Evolutionary conservation across 2,797 vertebrate species (phyloP), one percentile per base, ranked within the genome.

Genomic region (Clarias platycephalus): DNA sequence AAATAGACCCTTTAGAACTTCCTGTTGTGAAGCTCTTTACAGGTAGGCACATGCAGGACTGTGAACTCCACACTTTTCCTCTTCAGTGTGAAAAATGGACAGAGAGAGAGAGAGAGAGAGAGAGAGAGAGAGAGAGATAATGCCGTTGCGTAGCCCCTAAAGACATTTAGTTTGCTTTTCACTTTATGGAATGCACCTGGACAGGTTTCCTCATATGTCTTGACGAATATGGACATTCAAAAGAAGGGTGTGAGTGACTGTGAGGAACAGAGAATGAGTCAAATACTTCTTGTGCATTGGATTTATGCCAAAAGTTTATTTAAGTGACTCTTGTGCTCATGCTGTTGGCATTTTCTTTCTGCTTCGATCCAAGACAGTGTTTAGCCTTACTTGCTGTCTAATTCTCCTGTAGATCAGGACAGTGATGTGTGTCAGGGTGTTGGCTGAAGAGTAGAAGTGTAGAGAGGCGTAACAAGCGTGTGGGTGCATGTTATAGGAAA

Each of bases 171-270:
- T 44, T 82, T 24, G 66, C 34, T 70, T 81, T 70, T 49, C n/a
- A 26, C 16, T 72, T 49, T 44, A 67, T 34, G 82, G 67, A 84
- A 88, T 86, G 62, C 60, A 82, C 53, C 74, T 75, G 67, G 40
- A 86, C 84, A 67, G 84, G 66, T 86, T 55, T 55, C 10, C 22
- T 40, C 67, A 70, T 9, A 40, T 20, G 37, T 24, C 67, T 53
- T 44, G 1, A 20, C 9, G 4, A n/a, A 44, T 24, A 13, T 44
- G 34, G 12, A 16, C 5, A 4, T 71, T 71, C 5, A 74, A n/a
- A 55, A 3, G 13, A 55, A n/a, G n/a, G 37, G 22, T 44, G 68
- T 24, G 10, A 20, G 3, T 20, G n/a, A 40, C 40, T 12, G 7
- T 37, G 20, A 20, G 20, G 31, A 49, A 49, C 67, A 22, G 37